These are phyloP conservation scores for Ispidina lecontei DNA, from an alignment of 2,797 vertebrate genomes.

Conservation along the genomic window DNA sequence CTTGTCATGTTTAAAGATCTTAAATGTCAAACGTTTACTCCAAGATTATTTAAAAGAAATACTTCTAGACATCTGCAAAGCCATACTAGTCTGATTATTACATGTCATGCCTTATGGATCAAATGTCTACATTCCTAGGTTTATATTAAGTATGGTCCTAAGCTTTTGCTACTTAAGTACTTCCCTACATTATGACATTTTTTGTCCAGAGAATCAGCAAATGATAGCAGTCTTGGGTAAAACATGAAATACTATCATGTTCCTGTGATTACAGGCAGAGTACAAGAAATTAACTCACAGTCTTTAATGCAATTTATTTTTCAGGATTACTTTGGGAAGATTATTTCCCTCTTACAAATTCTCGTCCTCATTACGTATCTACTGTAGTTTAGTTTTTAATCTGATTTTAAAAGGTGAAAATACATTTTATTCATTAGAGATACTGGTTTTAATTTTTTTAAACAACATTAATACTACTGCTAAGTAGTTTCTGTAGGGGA, in stretches of 20 bases:
- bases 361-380: constrained; percentile 32
- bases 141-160: constrained; percentile 8
- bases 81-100: constrained; percentile 15
- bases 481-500: neutral
- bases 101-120: neutral
- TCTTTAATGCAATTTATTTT: constrained; percentile 39
- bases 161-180: constrained; percentile 26
- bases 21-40: neutral
- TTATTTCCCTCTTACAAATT: constrained; percentile 47
- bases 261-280: constrained; percentile 33
- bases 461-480: neutral
- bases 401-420: constrained; percentile 46
- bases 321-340: constrained; percentile 49
- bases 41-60: neutral
- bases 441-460: neutral
- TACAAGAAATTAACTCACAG: constrained; percentile 56
- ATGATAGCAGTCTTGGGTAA: constrained; percentile 17
- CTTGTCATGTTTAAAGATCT: neutral
- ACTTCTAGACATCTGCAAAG: neutral
- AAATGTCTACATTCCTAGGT: neutral
- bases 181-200: constrained; percentile 7
- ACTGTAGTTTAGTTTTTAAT: neutral
- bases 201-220: constrained; percentile 42
- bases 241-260: constrained; percentile 49
- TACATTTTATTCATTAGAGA: constrained; percentile 20